These are phyloP conservation scores for Pelosia muscerda DNA, from an alignment of 2,888 invertebrate species.

Conservation along the genomic window DNA sequence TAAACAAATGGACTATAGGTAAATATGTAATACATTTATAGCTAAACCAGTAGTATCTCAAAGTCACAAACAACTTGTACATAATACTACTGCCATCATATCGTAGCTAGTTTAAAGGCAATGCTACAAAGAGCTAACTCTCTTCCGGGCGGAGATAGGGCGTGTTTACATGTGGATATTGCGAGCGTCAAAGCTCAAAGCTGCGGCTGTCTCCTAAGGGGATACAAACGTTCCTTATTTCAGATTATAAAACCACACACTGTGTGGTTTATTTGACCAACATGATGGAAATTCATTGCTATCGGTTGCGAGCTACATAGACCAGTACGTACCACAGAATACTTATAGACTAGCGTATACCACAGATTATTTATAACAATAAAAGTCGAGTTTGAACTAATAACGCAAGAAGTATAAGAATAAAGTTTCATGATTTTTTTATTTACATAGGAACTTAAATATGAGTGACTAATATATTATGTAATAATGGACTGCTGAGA, in stretches of 20 bases:
- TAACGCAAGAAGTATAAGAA: no score
- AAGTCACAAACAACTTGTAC: background rate
- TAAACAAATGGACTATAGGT: no score
- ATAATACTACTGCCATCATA: slow-evolving; percentile 17
- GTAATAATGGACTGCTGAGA: no score
- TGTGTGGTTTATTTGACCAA: slow-evolving; percentile 37
- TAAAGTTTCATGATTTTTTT: no score
- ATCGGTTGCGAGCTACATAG: slow-evolving; percentile 14
- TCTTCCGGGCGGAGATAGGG: slow-evolving; percentile 58
- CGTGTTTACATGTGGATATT: slow-evolving; percentile 72
- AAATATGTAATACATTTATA: no score
- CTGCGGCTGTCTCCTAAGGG: slow-evolving; percentile 50
- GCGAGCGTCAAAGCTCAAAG: slow-evolving; percentile 64
- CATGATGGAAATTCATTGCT: slow-evolving; percentile 29
- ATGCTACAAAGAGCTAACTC: slow-evolving; percentile 54
- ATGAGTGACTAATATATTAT: no score
- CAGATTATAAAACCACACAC: slow-evolving; percentile 31
- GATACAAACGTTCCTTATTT: slow-evolving; percentile 54
- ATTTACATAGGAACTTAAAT: no score
- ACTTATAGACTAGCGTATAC: no score
- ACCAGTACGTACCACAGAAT: background rate
- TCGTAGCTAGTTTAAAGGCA: slow-evolving; percentile 30
- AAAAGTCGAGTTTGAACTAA: background rate
- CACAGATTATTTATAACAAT: background rate
- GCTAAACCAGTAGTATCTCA: no score